Evolutionary conservation across 2,888 invertebrate genomes (phyloP).

Genomic region (Uloborus plumipes): DNA sequence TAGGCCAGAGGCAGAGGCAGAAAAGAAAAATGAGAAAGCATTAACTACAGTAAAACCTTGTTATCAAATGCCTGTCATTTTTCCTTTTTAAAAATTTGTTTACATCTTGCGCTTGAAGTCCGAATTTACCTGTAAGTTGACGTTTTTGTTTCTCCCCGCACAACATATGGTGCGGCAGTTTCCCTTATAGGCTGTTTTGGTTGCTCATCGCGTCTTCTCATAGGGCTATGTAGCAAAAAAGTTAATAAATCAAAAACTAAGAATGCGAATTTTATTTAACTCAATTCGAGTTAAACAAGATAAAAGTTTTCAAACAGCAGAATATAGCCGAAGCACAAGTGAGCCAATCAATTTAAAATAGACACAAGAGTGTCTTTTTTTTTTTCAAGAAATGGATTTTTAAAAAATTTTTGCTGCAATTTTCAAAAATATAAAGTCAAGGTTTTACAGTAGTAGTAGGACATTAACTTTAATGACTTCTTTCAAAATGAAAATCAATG

Average conservation of each 20-base stretch:
- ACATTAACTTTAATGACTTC: no score
- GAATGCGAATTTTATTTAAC: constrained; percentile 27
- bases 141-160: constrained; percentile 45
- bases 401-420: no score
- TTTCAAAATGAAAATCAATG: no score
- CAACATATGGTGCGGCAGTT: constrained; percentile 42
- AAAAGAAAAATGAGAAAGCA: constrained; percentile 3
- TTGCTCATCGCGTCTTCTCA: constrained; percentile 63
- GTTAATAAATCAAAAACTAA: constrained; percentile 46
- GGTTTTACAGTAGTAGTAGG: no score
- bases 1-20: constrained; percentile 14
- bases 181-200: constrained; percentile 47
- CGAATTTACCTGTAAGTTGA: constrained; percentile 55
- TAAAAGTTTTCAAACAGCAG: not conserved
- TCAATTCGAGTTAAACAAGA: constrained; percentile 10
- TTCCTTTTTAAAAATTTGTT: constrained; percentile 13
- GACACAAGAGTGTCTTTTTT: no score
- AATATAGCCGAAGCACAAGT: not conserved
- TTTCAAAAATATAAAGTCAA: no score
- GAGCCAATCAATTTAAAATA: no score
- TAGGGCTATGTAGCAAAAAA: constrained; percentile 62
- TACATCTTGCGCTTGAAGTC: constrained; percentile 62
- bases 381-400: no score
- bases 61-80: constrained; percentile 11
- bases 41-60: constrained; percentile 64